Base-by-base conservation (phyloP, 1,140 invertebrate genomes). In the Phymastichus coffea region DNA sequence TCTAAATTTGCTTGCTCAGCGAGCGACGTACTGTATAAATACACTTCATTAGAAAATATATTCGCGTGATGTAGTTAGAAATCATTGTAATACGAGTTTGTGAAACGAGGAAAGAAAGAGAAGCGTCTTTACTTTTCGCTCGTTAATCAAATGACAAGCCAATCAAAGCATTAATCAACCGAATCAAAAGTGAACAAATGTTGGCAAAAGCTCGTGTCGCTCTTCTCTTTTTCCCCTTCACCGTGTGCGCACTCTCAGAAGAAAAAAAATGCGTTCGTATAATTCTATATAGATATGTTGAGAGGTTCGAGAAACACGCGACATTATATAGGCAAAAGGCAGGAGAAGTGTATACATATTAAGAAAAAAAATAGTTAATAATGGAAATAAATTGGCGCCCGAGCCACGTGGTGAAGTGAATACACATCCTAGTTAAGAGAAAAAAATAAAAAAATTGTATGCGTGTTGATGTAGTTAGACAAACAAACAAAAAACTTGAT, bases 371-470 rank as follows among this genome's bases (percentile, higher is more conserved):
- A n/a, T n/a, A 38, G 20, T 38, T 20, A 48, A 43, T 23, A 33
- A 49, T 15, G 4, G 4, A 28, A 28, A 43, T 43, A 9, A 23
- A 59, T n/a, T 59, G 28, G 47, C 30, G 22, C 4, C 3, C 12
- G 9, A 58, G 20, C 15, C 23, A 57, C 28, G 14, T 48, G 46
- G 46, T 51, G 43, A 56, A 35, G 37, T 38, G 49, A 20, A 52
- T 35, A 53, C 33, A 53, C 41, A 59, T 37, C 22, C 48, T 46
- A 59, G 30, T 26, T 54, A 30, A 44, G 35, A 56, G 15, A 53
- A 46, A 46, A 37, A 3, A 25, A 20, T 43, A 26, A 33, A 33
- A 33, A 12, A 33, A 6, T 6, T 33, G 28, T 33, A 33, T 12
- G 28, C 12, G 28, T 33, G 28, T 33, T 33, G 28, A 7, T 33